A percentile compares a stretch with the other conserved stretches of the same genome.
Conservation (phyloP, 2,797 vertebrate species). For the Ptychobarbus kaznakovi region DNA sequence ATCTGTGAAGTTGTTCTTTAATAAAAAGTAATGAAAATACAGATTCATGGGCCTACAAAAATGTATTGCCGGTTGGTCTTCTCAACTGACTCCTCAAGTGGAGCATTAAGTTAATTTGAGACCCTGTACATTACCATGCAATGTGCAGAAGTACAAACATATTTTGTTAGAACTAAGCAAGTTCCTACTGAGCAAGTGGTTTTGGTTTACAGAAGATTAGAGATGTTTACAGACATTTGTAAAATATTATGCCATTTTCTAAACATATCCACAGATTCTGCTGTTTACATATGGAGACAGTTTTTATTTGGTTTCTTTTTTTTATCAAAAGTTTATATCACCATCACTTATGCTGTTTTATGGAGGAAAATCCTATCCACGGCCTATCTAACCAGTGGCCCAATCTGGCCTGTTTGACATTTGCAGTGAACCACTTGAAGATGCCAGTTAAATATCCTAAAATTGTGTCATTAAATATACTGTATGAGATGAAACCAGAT, state of each 20-base stretch:
- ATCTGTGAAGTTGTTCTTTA: background rate
- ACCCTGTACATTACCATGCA: background rate
- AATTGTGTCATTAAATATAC: background rate
- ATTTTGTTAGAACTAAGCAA: background rate
- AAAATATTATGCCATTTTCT: background rate
- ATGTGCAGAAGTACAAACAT: background rate
- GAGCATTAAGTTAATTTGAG: background rate
- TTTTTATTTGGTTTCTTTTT: too few relatives aligned
- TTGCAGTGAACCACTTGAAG: background rate
- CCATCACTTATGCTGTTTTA: background rate
- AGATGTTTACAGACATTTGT: constrained; percentile 13
- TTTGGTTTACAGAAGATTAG: constrained; percentile 1
- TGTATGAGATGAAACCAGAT: background rate
- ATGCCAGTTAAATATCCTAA: background rate
- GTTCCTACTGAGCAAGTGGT: background rate
- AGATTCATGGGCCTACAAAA: background rate
- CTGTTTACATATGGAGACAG: constrained; percentile 6
- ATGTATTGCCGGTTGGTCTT: background rate
- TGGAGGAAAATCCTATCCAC: background rate
- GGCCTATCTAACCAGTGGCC: background rate
- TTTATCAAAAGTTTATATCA: background rate
- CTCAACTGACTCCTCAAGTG: background rate
- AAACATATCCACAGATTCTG: background rate
- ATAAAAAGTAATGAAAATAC: background rate
- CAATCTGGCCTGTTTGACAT: background rate